Evolutionary conservation across 2,888 invertebrate species (phyloP).

Genomic region (Acrobasis consociella): DNA sequence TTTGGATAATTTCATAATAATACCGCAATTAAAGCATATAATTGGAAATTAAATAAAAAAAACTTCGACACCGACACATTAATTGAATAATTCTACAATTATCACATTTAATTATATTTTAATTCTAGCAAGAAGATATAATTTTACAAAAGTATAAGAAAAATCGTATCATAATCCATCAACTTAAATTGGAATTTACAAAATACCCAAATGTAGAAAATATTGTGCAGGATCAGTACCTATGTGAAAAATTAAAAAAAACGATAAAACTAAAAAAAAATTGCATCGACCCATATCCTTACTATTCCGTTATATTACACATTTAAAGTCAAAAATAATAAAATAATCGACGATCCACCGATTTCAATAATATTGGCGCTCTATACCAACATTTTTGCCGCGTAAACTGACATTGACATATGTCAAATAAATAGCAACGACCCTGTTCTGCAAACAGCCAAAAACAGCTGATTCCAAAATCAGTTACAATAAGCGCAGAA

Average conservation of each 20-base stretch:
- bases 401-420: conserved; percentile 35
- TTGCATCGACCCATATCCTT: conserved; percentile 52
- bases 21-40: conserved; percentile 22
- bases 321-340: conserved; percentile 36
- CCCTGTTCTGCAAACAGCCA: conserved; percentile 1
- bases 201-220: conserved; percentile 11
- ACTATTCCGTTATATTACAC: conserved; percentile 25
- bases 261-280: conserved; percentile 45
- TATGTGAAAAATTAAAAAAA: conserved; percentile 28
- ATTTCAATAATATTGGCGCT: conserved; percentile 29
- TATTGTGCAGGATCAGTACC: conserved; percentile 32
- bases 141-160: conserved; percentile 27
- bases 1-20: conserved; percentile 33
- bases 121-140: conserved; percentile 33
- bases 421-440: conserved; percentile 27
- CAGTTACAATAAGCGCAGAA: conserved; percentile 23
- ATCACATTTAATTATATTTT: conserved; percentile 53
- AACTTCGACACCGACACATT: conserved; percentile 41
- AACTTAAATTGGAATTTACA: conserved; percentile 19
- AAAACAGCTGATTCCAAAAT: not conserved
- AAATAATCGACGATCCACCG: conserved; percentile 34
- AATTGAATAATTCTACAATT: conserved; percentile 44
- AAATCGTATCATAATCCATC: conserved; percentile 16
- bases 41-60: conserved; percentile 38
- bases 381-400: conserved; percentile 40